Base-by-base conservation (phyloP, 2,797 vertebrate genomes). In the Etheostoma nigrum region DNA sequence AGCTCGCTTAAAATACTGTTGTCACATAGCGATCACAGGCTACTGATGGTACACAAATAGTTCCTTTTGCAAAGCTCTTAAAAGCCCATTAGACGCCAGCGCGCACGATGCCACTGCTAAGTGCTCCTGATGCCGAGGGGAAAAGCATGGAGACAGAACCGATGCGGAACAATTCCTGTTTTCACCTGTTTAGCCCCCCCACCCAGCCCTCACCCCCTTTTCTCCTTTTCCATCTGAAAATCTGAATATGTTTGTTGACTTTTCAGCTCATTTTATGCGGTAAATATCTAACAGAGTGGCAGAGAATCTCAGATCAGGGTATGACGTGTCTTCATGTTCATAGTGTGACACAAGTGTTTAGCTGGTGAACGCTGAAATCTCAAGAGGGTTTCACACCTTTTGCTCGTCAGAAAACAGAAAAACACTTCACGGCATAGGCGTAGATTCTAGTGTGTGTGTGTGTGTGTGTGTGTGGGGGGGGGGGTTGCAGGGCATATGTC, bases 51-150 rank as follows among this genome's bases (percentile, higher is more conserved):
- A 90, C 92, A 91, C 93, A 95, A 92, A 94, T 93, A 94, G 90
- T 94, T 81, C 93, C 90, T 40, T 89, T 88, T 85, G 88, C 86
- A 57, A 84, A 63, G 82, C 91, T 93, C 89, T 93, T 91, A 91
- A 94, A 95, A 92, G 92, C 91, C 95, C 93, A 86, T 95, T 93
- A 92, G 90, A 94, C 92, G 78, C 91, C 83, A 89, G 78, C 90
- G 49, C 52, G 4, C 80, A 72, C 89, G 49, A 90, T 86, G 84
- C 89, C 88, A 74, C 67, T 76, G 86, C 89, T 93, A 95, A 95
- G 93, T 90, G 92, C 91, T 93, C 88, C 89, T 92, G 93, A 93
- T 92, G 93, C 91, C 91, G 91, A 93, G 93, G 89, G 87, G 89
- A 93, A 91, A 91, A 82, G 87, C 81, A 79, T 76, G 83, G 88